Base-by-base conservation (phyloP, 2,113 vertebrate species). In the Eira barbara region DNA sequence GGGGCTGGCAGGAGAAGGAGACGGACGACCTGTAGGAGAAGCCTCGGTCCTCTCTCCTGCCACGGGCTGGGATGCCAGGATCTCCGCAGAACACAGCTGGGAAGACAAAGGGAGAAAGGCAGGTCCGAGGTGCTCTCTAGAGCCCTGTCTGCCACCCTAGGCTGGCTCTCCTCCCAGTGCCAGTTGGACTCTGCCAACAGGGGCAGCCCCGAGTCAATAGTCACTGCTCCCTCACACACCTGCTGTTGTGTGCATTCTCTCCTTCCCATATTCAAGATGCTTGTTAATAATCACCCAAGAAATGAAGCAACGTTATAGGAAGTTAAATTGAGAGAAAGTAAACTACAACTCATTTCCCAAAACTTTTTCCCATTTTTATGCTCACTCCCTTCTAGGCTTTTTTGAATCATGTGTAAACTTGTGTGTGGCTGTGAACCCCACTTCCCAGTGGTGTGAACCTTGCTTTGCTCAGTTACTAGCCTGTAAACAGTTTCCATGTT, bases 21-120 rank as follows among this genome's bases (percentile, higher is more conserved):
- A 99, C 99, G 1, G 99, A 99, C 0, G 99, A 99, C 65, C 99
- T 99, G 98, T 99, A 99, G 4, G 99, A 99, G 98, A 99, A 99
- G 83, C 99, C 99, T 42, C 99, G 95, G 98, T 99, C 99, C 95
- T 99, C 99, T 92, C 99, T 98, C 92, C 98, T 99, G 47, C 99
- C 99, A 34, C 99, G 99, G 6, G 99, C 99, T 0, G 99, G 99
- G 14, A 99, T 98, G 0, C 99, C 99, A 0, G 99, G 99, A 81
- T 99, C 99, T 17, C 99, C 99, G 1, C 99, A 99, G 99, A 99
- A 99, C 91, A 99, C 99, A 15, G 99, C 99, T 99, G 98, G 25
- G 97, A 95, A 81, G 91, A 78, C 1, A 65, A 15, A 76, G 71
- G 85, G 42, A 94, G 47, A 76, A 59, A 83, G 20, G 34, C 12